These are phyloP conservation scores for Panopea generosa DNA, from an alignment of 2,888 invertebrate species.

Conservation along the genomic window DNA sequence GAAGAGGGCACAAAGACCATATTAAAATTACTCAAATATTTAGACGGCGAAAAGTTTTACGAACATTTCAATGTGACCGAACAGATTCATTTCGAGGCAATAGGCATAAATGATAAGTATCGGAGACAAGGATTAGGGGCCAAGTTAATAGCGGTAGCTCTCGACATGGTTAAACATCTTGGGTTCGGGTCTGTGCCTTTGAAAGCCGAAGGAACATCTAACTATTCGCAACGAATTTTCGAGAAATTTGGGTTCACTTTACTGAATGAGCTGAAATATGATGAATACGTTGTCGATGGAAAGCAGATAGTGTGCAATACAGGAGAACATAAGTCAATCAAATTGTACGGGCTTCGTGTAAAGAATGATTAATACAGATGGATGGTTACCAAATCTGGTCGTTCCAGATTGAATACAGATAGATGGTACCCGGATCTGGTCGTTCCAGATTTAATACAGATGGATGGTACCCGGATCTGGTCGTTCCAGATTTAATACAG, in stretches of 20 bases:
- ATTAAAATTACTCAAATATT: background rate
- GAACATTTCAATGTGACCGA: conserved; percentile 2
- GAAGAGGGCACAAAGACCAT: background rate
- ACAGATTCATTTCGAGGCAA: conserved; percentile 5
- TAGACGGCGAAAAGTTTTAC: conserved; percentile 3
- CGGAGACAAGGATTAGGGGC: conserved; percentile 7
- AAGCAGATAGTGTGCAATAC: conserved; percentile 22
- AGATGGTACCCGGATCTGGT: no score
- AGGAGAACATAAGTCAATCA: conserved; percentile 28
- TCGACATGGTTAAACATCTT: background rate
- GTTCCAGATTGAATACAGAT: no score
- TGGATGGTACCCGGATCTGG: no score
- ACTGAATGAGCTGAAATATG: conserved; percentile 16
- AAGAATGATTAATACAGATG: no score
- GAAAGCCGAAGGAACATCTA: conserved; percentile 8
- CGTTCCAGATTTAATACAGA: no score
- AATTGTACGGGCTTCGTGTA: no score
- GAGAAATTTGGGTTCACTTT: conserved; percentile 18
- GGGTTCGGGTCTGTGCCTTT: conserved; percentile 5
- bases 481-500: no score
- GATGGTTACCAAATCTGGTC: no score
- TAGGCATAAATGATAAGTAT: conserved; percentile 7
- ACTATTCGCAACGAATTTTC: conserved; percentile 27
- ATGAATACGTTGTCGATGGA: conserved; percentile 26
- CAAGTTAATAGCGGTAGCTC: conserved; percentile 7